Evolutionary conservation across 2,888 invertebrate species (phyloP).

Genomic region (Barypeithes pellucidus): DNA sequence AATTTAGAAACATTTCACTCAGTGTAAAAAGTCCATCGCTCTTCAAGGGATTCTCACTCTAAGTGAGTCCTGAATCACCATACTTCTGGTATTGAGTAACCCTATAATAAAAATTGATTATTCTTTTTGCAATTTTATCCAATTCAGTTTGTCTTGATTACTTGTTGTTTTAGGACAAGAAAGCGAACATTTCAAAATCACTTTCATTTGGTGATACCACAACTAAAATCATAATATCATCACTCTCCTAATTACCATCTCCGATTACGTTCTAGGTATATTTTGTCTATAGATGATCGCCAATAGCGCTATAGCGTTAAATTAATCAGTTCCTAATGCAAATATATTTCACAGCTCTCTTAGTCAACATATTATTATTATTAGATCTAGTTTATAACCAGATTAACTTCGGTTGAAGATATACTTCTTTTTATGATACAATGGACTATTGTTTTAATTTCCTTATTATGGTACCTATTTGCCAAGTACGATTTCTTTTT

Average conservation of each 20-base stretch:
- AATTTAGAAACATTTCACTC: too few species aligned
- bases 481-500: neutral
- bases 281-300: neutral
- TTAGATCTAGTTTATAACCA: too few species aligned
- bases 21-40: too few species aligned
- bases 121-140: too few species aligned
- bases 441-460: neutral
- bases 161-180: neutral
- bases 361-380: neutral
- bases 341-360: neutral
- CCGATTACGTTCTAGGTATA: neutral
- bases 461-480: neutral
- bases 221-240: conserved; percentile 6
- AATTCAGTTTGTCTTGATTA: neutral
- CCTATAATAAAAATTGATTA: neutral
- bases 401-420: too few species aligned
- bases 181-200: neutral
- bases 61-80: too few species aligned
- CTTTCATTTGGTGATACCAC: neutral
- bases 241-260: neutral
- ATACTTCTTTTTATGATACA: neutral
- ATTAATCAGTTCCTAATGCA: neutral
- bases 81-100: neutral
- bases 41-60: too few species aligned
- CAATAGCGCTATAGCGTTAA: neutral